These are phyloP conservation scores for Pseudoatta argentina DNA, from an alignment of 1,140 invertebrate genomes.

Conservation along the genomic window DNA sequence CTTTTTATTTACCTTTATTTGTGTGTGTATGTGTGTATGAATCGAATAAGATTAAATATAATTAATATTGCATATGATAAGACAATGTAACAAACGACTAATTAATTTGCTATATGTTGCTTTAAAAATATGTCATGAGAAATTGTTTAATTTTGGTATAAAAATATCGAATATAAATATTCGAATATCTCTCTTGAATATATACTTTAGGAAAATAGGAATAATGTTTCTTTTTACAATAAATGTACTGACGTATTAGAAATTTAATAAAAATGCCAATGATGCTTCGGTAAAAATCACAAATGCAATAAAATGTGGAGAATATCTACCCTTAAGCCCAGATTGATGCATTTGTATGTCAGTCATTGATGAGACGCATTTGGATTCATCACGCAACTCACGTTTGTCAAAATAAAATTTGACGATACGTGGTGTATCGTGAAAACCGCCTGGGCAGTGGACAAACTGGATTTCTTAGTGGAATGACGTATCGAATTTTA, in stretches of 20 bases:
- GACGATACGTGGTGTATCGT: slow-evolving; percentile 21
- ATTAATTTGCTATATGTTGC: background rate
- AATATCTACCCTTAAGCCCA: background rate
- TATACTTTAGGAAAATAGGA: background rate
- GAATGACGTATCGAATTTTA: slow-evolving; percentile 82
- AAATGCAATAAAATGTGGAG: slow-evolving; percentile 2
- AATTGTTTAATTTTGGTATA: background rate
- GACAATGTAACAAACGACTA: background rate
- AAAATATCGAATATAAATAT: no score
- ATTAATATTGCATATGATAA: background rate
- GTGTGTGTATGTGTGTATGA: background rate
- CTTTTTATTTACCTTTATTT: no score
- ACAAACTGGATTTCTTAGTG: slow-evolving; percentile 47
- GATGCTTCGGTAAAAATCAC: background rate
- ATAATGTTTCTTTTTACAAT: background rate
- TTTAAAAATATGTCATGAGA: background rate
- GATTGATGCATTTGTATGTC: slow-evolving; percentile 12
- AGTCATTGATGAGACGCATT: slow-evolving; percentile 18
- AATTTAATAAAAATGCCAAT: background rate
- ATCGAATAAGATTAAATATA: background rate
- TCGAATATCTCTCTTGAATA: background rate
- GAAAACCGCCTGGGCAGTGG: slow-evolving; percentile 40
- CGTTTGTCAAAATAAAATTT: slow-evolving; percentile 8
- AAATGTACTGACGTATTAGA: background rate
- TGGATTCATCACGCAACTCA: slow-evolving; percentile 38